Base-by-base conservation (phyloP, 2,888 invertebrate species). In the Platypus cylindrus region DNA sequence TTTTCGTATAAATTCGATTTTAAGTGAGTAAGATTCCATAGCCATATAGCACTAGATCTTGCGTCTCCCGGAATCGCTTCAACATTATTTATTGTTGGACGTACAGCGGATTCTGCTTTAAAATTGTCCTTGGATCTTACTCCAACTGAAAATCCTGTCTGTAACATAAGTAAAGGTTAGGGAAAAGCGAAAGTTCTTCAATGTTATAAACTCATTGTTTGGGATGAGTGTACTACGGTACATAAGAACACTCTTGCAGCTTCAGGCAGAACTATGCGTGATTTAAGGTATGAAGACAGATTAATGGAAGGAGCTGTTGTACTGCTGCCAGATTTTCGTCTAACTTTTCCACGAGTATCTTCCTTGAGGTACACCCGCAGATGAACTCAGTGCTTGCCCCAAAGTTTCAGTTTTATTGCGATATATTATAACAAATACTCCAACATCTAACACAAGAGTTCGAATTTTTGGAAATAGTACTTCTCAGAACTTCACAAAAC, bases 331-430 rank as follows among this genome's bases (percentile, higher is more conserved):
- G 37, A 37, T 24, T 37, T 37, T 27, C 34, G 37, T 22, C 37
- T 34, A 23, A 37, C 29, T 17, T 13, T 41, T 15, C 34, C 36
- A 23, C 38, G 33, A 17, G 48, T 55, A 38, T 48, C 54, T n/a
- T n/a, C n/a, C n/a, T 40, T 43, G 51, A 37, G 45, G 44, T 43
- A 50, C 48, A 25, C 45, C 47, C 40, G 53, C 52, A 16, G 51
- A 56, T 42, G 53, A 54, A 49, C 36, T 56, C 7, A 57, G 55
- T 41, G 52, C 50, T 40, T 54, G 52, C 40, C n/a, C 33, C n/a
- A 34, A 17, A 24, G 4, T 5, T 7, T 27, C 27, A 14, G 15
- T 5, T 14, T 9, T 27, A 5, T 15, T 18, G 34, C n/a, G 27
- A 5, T 9, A 18, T 15, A 15, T 27, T 17, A n/a, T 18, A 18